phyloP scores from a whole-genome alignment of 2,113 vertebrate genomes.

The Ariopsis seemanni region DNA sequence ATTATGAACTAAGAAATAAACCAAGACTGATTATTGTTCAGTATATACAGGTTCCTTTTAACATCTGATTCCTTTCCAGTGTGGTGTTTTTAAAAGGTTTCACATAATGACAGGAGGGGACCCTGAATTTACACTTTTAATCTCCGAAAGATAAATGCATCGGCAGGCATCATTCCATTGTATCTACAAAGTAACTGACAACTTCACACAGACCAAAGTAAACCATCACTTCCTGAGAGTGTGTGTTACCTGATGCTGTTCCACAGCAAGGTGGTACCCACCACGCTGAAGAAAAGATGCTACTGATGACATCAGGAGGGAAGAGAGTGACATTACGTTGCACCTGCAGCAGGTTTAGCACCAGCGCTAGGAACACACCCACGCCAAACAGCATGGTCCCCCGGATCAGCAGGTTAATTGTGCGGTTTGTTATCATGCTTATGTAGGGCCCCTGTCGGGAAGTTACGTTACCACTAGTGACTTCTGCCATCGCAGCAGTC shows the following conservation, averaged over 20 bases:
- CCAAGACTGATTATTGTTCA: neutral
- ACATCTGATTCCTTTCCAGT: neutral
- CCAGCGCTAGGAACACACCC: slow-evolving; percentile 89
- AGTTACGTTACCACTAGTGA: neutral
- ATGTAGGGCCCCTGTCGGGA: slow-evolving; percentile 77
- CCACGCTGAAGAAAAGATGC: slow-evolving; percentile 94
- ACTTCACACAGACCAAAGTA: neutral
- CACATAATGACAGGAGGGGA: neutral
- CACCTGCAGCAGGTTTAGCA: slow-evolving; percentile 93
- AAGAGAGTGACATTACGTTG: slow-evolving; percentile 97
- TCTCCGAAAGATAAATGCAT: neutral
- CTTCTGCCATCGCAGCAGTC: slow-evolving; percentile 26
- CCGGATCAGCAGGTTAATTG: slow-evolving; percentile 85
- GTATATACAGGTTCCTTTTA: neutral
- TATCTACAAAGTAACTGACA: neutral
- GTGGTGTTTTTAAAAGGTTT: neutral
- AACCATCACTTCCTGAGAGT: neutral
- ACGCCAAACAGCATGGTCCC: slow-evolving; percentile 87
- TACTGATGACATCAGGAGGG: slow-evolving; percentile 91
- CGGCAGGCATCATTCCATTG: neutral
- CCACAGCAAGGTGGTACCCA: slow-evolving; percentile 95
- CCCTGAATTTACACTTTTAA: too few species aligned
- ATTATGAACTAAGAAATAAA: neutral
- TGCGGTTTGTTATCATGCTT: slow-evolving; percentile 81
- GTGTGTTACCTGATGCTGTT: slow-evolving; percentile 83